These are phyloP conservation scores for Parochlus steinenii DNA, from an alignment of 2,888 invertebrate genomes.

Conservation along the genomic window DNA sequence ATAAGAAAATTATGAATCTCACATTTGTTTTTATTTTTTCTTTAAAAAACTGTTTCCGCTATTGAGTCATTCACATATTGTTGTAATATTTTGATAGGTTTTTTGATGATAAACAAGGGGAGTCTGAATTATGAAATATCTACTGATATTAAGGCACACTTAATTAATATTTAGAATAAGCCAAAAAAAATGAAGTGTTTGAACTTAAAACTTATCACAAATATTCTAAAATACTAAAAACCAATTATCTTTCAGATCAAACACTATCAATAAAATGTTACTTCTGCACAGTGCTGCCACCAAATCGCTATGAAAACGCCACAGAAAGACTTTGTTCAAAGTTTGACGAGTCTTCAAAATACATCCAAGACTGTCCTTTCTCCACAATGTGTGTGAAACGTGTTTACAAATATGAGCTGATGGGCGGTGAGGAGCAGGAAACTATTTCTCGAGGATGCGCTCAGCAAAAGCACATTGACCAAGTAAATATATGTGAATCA, in stretches of 20 bases:
- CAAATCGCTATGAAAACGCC: slow-evolving; percentile 38
- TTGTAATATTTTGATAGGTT: too few relatives aligned
- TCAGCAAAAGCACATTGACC: slow-evolving; percentile 44
- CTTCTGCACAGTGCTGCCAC: slow-evolving; percentile 50
- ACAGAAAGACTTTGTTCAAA: slow-evolving; percentile 53
- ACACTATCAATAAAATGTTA: slow-evolving; percentile 46
- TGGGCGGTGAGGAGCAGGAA: slow-evolving; percentile 35
- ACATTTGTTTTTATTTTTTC: too few relatives aligned
- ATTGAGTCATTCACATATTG: too few relatives aligned
- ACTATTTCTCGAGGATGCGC: slow-evolving; percentile 49
- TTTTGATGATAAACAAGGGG: too few relatives aligned
- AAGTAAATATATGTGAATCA: slow-evolving; percentile 19
- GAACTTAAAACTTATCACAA: neutral
- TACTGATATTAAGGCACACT: neutral
- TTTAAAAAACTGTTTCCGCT: too few relatives aligned
- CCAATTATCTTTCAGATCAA: slow-evolving; percentile 18
- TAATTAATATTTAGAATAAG: neutral
- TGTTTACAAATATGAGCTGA: slow-evolving; percentile 44
- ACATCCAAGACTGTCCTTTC: slow-evolving; percentile 56
- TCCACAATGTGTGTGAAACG: slow-evolving; percentile 75
- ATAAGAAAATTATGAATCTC: too few relatives aligned
- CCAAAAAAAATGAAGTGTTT: neutral
- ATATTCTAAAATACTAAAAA: neutral
- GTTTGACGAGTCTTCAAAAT: slow-evolving; percentile 54
- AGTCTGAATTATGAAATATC: too few relatives aligned